Conservation (phyloP, 2,888 invertebrate genomes). For the Myathropa florea region DNA sequence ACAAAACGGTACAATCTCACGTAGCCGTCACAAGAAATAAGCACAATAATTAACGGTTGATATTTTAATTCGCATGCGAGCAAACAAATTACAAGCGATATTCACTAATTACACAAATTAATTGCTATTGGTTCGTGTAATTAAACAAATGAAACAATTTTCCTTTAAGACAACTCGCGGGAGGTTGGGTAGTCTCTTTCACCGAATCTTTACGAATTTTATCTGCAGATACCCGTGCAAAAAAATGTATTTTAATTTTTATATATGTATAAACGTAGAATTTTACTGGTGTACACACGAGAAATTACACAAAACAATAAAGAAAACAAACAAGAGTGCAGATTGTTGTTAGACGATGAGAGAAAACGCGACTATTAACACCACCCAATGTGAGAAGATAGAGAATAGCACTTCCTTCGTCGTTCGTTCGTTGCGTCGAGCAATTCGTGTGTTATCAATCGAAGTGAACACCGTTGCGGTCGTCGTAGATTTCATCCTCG, state of each 20-base stretch:
- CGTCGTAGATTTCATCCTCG: conserved; percentile 19
- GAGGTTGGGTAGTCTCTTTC: not conserved
- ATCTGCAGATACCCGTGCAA: not conserved
- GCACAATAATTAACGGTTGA: conserved; percentile 35
- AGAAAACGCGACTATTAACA: conserved; percentile 63
- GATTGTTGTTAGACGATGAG: conserved; percentile 29
- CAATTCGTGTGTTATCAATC: conserved; percentile 67
- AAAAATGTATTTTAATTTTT: not conserved
- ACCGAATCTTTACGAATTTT: not conserved
- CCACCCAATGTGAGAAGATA: conserved; percentile 45
- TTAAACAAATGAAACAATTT: not conserved
- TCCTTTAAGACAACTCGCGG: not conserved
- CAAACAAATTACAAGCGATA: conserved; percentile 51
- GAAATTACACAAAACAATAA: conserved; percentile 39
- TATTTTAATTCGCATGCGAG: conserved; percentile 24
- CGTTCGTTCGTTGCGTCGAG: conserved; percentile 53
- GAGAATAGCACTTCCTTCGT: conserved; percentile 64
- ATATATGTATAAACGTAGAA: not conserved
- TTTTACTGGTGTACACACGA: not conserved
- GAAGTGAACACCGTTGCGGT: conserved; percentile 56
- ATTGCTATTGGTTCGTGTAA: conserved; percentile 59
- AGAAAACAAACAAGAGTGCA: conserved; percentile 6
- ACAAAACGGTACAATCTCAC: conserved; percentile 17
- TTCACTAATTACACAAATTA: conserved; percentile 58
- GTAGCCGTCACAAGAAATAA: conserved; percentile 10